Base-by-base conservation (phyloP, 2,888 invertebrate species). In the Hydriomena furcata region DNA sequence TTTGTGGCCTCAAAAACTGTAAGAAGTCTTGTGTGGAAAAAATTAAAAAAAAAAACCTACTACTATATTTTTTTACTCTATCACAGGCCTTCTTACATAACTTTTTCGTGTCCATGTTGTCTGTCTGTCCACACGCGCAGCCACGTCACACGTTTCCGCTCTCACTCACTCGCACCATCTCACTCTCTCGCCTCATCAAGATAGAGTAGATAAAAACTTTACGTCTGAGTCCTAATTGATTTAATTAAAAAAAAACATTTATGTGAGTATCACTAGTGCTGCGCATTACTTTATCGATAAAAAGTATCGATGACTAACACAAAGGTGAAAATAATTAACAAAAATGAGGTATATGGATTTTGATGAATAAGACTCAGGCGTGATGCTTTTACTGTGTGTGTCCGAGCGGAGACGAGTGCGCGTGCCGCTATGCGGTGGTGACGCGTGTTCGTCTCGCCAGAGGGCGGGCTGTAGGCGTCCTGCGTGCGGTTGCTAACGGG, bases 121-220 rank as follows among this genome's bases (percentile, higher is more conserved):
- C 69, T 79, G 74, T 81, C 71, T 70, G 77, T 77, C 65, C 83
- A 80, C 84, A 76, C 73, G 80, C 72, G 69, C 76, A 82, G 82
- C 79, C 81, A 82, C 81, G 84, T 82, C 87, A 87, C 84, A 76
- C 82, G 82, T 88, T 87, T 88, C 85, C 85, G 83, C 85, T 88
- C 84, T 82, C 88, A 83, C 84, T 85, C 82, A 81, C 86, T 77
- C 84, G 85, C 89, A 86, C 86, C 82, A 82, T 84, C 79, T 86
- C 88, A 86, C 85, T 84, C 79, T 83, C 66, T 83, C 82, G 83
- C 83, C 82, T 84, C 88, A 88, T 87, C 73, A 73, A 63, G 52
- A 59, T 52, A 54, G 45, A 32, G 44, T 76, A 73, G 71, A 84
- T 79, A 75, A 73, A 55, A 60, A 60, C 63, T 71, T 63, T 73